These are phyloP conservation scores for Coenobita brevimanus DNA, from an alignment of 1,140 invertebrate species.

Conservation along the genomic window DNA sequence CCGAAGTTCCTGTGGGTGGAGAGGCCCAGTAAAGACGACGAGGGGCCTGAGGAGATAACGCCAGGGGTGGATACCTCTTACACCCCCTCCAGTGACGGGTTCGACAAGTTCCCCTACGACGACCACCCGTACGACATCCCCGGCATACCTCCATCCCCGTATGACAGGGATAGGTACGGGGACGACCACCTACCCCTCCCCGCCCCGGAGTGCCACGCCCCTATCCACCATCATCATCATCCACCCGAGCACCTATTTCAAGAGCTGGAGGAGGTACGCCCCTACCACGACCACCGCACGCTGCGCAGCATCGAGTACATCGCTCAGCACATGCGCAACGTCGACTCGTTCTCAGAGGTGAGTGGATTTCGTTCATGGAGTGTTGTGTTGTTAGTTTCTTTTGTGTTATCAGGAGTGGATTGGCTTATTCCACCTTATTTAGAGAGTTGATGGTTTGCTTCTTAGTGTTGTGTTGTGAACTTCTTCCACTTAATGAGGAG, in stretches of 20 bases:
- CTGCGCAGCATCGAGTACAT: slow-evolving; percentile 93
- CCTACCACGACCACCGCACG: slow-evolving; percentile 79
- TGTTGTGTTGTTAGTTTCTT: no score
- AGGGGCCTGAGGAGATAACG: slow-evolving; percentile 49
- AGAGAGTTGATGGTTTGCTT: no score
- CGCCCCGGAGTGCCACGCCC: slow-evolving; percentile 55
- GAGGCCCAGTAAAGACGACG: slow-evolving; percentile 70
- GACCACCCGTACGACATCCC: slow-evolving; percentile 66
- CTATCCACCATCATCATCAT: slow-evolving; percentile 81
- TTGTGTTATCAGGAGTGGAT: no score
- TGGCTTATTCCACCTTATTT: no score
- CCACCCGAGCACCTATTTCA: slow-evolving; percentile 74
- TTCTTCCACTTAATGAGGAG: no score
- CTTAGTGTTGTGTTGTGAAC: no score
- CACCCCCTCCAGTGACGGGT: slow-evolving; percentile 62
- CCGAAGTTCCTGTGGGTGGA: slow-evolving; percentile 82
- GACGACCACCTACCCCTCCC: slow-evolving; percentile 70
- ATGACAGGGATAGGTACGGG: slow-evolving; percentile 67
- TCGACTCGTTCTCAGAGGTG: slow-evolving; percentile 94
- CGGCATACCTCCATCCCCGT: slow-evolving; percentile 65
- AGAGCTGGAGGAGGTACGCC: slow-evolving; percentile 55
- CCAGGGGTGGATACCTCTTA: slow-evolving; percentile 57
- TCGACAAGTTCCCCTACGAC: slow-evolving; percentile 63
- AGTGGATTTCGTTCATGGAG: slow-evolving; percentile 78
- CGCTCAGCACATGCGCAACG: slow-evolving; percentile 94